These are phyloP conservation scores for Drosophila buzzatii DNA, from an alignment of 2,888 invertebrate species.

Conservation along the genomic window DNA sequence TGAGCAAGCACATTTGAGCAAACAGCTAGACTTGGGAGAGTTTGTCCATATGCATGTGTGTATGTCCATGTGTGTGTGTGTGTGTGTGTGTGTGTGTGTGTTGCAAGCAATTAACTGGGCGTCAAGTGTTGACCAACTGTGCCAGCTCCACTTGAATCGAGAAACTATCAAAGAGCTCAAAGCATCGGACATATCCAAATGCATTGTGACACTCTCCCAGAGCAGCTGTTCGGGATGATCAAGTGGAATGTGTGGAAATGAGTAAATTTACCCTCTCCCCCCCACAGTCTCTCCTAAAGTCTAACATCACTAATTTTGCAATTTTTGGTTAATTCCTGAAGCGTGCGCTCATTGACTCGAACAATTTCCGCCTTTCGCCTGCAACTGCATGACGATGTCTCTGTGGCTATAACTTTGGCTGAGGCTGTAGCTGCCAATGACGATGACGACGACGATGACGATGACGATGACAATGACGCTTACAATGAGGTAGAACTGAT, in stretches of 20 bases:
- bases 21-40: constrained; percentile 19
- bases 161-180: constrained; percentile 22
- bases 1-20: constrained; percentile 43
- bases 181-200: constrained; percentile 15
- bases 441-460: background rate
- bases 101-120: constrained; percentile 65
- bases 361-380: constrained; percentile 72
- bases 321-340: constrained; percentile 41
- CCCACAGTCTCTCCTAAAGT: background rate
- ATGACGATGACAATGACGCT: background rate
- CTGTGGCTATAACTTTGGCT: too few relatives aligned
- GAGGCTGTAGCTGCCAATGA: too few relatives aligned
- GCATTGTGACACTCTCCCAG: constrained; percentile 61
- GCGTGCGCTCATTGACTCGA: constrained; percentile 39
- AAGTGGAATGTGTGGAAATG: constrained; percentile 13
- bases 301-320: background rate
- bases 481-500: constrained; percentile 6
- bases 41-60: background rate
- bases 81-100: constrained; percentile 9
- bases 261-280: background rate
- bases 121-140: constrained; percentile 55
- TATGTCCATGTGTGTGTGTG: background rate
- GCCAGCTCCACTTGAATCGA: constrained; percentile 23
- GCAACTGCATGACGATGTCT: constrained; percentile 31
- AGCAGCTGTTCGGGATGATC: constrained; percentile 17